Base-by-base conservation (phyloP, 2,797 vertebrate species). In the Leptoclinus maculatus region DNA sequence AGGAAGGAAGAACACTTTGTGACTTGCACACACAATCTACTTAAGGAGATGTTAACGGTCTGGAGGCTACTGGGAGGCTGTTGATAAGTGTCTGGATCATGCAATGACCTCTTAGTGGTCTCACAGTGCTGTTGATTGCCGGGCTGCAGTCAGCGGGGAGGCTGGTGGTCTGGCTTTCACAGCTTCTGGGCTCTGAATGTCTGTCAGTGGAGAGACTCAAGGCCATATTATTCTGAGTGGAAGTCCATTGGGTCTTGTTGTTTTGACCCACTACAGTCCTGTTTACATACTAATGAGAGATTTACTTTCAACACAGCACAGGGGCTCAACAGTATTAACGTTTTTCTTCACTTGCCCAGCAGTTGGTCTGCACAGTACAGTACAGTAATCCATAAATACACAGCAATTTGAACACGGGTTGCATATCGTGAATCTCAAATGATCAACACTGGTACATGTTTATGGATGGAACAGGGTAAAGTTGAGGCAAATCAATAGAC, bases 261-360 rank as follows among this genome's bases (percentile, higher is more conserved):
- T 87, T 91, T 88, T 92, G 88, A 92, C 90, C 88, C 85, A 75
- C 76, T 67, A 68, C 80, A 82, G 67, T 84, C 78, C 82, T 70
- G 88, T 93, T 92, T 93, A 93, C 92, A 95, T 95, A 93, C 92
- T 93, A 93, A 94, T 94, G 87, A 91, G 91, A 81, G 73, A 71
- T 83, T 88, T 88, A 73, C 74, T 83, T 74, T 86, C 80, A 68
- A 59, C 69, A 74, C 68, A 69, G 65, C 74, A 67, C 73, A 45
- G 80, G 75, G 54, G 74, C 72, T 39, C 75, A 85, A 80, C 32
- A 74, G 67, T 66, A 70, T 86, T 74, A 82, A 67, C 3, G 27
- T 71, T 85, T 77, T 62, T 73, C 25, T 76, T 79, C 63, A 71
- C 49, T 71, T 68, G 67, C 66, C 72, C 57, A 75, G 74, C 57